Base-by-base conservation (phyloP, 2,888 invertebrate genomes). In the Homarus gammarus region DNA sequence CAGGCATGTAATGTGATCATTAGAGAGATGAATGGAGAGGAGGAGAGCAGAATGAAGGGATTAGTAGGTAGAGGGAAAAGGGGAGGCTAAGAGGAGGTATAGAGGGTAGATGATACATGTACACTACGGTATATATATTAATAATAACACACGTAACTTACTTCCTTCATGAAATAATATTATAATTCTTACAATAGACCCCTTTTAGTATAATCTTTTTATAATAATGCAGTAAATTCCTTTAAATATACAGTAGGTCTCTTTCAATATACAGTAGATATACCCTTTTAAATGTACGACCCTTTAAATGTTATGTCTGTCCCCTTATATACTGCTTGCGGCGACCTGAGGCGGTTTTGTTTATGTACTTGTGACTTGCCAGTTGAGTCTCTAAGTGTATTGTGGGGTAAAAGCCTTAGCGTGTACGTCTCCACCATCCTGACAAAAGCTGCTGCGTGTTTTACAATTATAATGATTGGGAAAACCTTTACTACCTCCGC, bases 221-320 rank as follows among this genome's bases (percentile, higher is more conserved):
- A n/a, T n/a, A n/a, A n/a, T n/a, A n/a, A n/a, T n/a, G n/a, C n/a
- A n/a, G n/a, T n/a, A n/a, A n/a, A n/a, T n/a, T n/a, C n/a, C n/a
- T n/a, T n/a, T n/a, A n/a, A n/a, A n/a, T n/a, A n/a, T n/a, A n/a
- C n/a, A n/a, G n/a, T n/a, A n/a, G n/a, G n/a, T n/a, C n/a, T n/a
- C n/a, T n/a, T n/a, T n/a, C n/a, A n/a, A n/a, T n/a, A n/a, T n/a
- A n/a, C n/a, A n/a, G n/a, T n/a, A n/a, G n/a, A n/a, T n/a, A n/a
- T n/a, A n/a, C n/a, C n/a, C n/a, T n/a, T 73, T 6, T 73, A 40
- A 73, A 38, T 73, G 73, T 73, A 73, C 73, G 78, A 33, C 56
- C 78, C 78, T 78, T 49, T 78, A 78, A 78, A 51, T 78, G 44
- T 78, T 33, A 36, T 40, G 73, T 73, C 73, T 73, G 73, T 73